phyloP scores from a whole-genome alignment of 2,113 vertebrate species.

The Dicrurus megarhynchus region DNA sequence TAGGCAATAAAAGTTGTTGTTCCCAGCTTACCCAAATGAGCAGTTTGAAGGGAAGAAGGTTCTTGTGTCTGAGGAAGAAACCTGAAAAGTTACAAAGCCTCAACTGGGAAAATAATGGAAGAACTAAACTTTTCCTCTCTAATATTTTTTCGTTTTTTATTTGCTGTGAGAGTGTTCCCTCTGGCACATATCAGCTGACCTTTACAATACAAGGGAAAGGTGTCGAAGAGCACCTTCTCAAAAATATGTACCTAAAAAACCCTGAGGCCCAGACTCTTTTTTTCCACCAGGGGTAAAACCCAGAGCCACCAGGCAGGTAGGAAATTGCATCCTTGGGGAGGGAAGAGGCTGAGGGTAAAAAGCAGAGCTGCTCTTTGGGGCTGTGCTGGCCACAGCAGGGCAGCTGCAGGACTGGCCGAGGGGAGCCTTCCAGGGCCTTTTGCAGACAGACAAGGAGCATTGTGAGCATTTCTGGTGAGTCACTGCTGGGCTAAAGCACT shows the following conservation, averaged over 20 bases:
- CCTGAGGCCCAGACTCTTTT: background rate
- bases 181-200: background rate
- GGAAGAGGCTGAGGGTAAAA: background rate
- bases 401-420: background rate
- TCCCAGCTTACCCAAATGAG: background rate
- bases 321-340: background rate
- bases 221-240: background rate
- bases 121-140: background rate
- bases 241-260: fast-evolving
- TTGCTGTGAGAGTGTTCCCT: background rate
- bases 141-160: background rate
- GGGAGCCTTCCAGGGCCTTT: background rate
- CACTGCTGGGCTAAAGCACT: background rate
- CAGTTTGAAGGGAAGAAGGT: background rate
- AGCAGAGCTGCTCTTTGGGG: background rate
- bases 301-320: background rate
- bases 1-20: background rate
- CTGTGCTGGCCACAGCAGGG: background rate
- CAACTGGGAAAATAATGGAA: background rate
- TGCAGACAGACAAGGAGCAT: background rate
- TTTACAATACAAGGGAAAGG: background rate
- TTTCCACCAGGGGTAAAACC: background rate
- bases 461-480: slow-evolving; percentile 16
- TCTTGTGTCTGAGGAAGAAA: background rate
- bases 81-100: background rate